Conservation (phyloP, 2,888 invertebrate genomes). For the Mystacides longicornis region DNA sequence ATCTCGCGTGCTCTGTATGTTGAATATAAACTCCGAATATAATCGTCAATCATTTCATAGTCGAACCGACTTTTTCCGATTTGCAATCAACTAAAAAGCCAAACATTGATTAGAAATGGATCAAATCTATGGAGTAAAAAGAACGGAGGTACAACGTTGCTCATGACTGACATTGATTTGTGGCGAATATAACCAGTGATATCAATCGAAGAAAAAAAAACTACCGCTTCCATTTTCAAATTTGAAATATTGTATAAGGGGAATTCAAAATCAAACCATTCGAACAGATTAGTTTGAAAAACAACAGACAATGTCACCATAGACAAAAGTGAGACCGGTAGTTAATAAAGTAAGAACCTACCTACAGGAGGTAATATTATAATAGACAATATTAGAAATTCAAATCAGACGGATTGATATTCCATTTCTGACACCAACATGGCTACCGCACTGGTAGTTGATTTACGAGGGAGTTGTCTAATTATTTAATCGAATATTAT, state of each 20-base stretch:
- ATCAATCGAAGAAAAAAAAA: not conserved
- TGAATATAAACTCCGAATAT: constrained; percentile 15
- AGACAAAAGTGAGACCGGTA: not conserved
- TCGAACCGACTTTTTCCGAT: not conserved
- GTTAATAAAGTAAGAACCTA: too few species aligned
- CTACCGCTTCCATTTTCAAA: not conserved
- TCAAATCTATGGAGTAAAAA: constrained; percentile 7
- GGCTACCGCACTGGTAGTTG: not conserved
- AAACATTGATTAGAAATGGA: constrained; percentile 18
- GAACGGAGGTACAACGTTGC: not conserved
- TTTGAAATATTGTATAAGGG: not conserved
- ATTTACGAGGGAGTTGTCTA: not conserved
- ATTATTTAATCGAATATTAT: not conserved
- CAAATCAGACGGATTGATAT: constrained; percentile 11
- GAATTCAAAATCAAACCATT: not conserved
- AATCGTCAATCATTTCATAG: constrained; percentile 22
- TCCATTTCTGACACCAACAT: constrained; percentile 3
- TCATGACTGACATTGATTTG: too few species aligned
- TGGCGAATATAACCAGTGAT: too few species aligned
- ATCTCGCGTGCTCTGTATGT: constrained; percentile 13
- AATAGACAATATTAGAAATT: constrained; percentile 15
- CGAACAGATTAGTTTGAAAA: not conserved
- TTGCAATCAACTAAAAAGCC: constrained; percentile 21
- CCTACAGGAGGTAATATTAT: constrained; percentile 4
- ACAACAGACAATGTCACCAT: not conserved